phyloP scores from a whole-genome alignment of 2,888 invertebrate genomes.

The Synergus umbraculus region DNA sequence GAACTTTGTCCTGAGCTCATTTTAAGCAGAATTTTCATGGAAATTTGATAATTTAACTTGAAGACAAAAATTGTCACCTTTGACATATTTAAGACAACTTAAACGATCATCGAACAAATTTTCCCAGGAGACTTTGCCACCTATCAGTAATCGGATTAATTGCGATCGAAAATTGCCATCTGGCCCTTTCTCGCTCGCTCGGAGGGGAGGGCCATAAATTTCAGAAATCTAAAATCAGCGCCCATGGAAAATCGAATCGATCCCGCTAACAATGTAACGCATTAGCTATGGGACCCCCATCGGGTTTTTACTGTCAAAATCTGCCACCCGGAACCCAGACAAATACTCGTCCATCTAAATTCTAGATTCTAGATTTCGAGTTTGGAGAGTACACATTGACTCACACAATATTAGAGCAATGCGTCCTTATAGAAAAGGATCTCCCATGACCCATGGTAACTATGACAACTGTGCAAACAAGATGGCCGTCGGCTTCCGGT shows the following conservation, averaged over 20 bases:
- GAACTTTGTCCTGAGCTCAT: too few relatives aligned
- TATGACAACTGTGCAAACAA: constrained; percentile 77
- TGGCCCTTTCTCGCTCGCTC: constrained; percentile 58
- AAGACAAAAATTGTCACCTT: too few relatives aligned
- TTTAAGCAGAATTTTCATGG: too few relatives aligned
- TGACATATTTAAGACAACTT: neutral
- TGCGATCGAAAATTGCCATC: constrained; percentile 70
- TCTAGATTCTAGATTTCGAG: constrained; percentile 5
- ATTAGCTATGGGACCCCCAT: constrained; percentile 67
- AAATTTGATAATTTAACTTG: too few relatives aligned
- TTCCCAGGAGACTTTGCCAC: neutral
- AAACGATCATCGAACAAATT: neutral
- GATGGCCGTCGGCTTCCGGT: constrained; percentile 77
- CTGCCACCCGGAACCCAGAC: constrained; percentile 41
- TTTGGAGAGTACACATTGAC: constrained; percentile 15
- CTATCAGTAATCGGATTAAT: constrained; percentile 71
- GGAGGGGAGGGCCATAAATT: constrained; percentile 67
- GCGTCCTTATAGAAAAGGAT: constrained; percentile 69
- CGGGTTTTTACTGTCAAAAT: constrained; percentile 57
- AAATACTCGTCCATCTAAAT: neutral
- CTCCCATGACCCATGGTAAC: constrained; percentile 73
- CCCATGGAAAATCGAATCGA: constrained; percentile 64
- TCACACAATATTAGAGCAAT: constrained; percentile 48
- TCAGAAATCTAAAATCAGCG: constrained; percentile 74
- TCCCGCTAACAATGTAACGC: constrained; percentile 66